Conservation (phyloP, 2,797 vertebrate species). For the Leucoraja ocellata region DNA sequence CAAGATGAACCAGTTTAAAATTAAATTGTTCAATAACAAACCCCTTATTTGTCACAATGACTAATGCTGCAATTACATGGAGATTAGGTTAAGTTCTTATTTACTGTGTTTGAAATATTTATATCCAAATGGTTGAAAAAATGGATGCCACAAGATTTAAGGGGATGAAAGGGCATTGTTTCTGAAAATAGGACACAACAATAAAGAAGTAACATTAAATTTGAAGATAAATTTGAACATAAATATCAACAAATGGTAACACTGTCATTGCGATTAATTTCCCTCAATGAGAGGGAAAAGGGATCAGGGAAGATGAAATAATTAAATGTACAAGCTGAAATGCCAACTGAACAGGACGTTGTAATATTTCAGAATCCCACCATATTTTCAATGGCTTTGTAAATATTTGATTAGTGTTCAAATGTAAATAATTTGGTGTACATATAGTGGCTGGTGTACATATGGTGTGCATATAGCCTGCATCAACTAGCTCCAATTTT, state of each 20-base stretch:
- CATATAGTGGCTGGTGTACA: too few relatives aligned
- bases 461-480: too few relatives aligned
- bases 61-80: background rate
- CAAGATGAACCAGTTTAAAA: background rate
- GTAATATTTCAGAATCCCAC: background rate
- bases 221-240: background rate
- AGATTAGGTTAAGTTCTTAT: background rate
- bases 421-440: too few relatives aligned
- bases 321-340: background rate
- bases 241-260: background rate
- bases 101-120: background rate
- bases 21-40: conserved; percentile 6
- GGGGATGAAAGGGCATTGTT: background rate
- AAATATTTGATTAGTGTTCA: too few relatives aligned
- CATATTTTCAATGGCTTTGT: too few relatives aligned
- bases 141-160: background rate
- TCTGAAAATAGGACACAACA: background rate
- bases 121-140: background rate
- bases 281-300: background rate
- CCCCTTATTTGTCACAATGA: background rate
- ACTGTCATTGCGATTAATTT: background rate
- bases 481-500: too few relatives aligned
- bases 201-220: background rate
- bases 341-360: background rate
- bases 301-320: background rate